These are phyloP conservation scores for Hirundichthys speculiger DNA, from an alignment of 2,113 vertebrate genomes.

Conservation along the genomic window DNA sequence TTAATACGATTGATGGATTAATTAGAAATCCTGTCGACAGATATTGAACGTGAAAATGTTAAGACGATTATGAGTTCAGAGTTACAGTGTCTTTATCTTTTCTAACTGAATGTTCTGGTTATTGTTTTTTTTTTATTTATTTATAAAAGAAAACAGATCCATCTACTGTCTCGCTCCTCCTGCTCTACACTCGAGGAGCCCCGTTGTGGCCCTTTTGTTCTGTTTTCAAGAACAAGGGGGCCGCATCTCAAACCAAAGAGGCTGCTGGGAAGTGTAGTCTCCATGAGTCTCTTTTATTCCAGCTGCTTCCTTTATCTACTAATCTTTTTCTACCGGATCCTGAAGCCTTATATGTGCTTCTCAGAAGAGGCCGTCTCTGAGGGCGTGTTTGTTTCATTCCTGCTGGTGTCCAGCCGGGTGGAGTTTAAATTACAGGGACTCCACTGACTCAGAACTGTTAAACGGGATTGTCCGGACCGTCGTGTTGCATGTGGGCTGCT, in stretches of 20 bases:
- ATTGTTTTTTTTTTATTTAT: too few species aligned
- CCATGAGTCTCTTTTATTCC: slow-evolving; percentile 19
- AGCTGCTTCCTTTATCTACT: slow-evolving; percentile 33
- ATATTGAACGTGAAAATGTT: not conserved
- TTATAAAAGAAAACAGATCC: too few species aligned
- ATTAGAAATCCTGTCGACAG: too few species aligned
- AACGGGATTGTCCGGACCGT: slow-evolving; percentile 44
- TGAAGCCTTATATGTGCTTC: slow-evolving; percentile 75
- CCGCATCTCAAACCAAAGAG: slow-evolving; percentile 39
- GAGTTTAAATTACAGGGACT: slow-evolving; percentile 16
- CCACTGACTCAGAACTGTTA: slow-evolving; percentile 26
- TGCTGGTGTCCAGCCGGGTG: slow-evolving; percentile 24
- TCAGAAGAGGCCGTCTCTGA: slow-evolving; percentile 50
- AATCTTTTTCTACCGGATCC: slow-evolving; percentile 51
- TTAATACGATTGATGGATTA: too few species aligned
- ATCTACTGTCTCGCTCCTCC: too few species aligned
- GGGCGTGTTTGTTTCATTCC: slow-evolving; percentile 49
- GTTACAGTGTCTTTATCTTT: too few species aligned
- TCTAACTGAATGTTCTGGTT: too few species aligned
- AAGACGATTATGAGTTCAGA: too few species aligned
- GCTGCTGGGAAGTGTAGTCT: slow-evolving; percentile 62
- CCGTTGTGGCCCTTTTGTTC: not conserved
- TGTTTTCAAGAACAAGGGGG: slow-evolving; percentile 21
- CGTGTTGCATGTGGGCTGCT: slow-evolving; percentile 72
- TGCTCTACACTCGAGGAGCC: not conserved